These are phyloP conservation scores for Phengaris alcon DNA, from an alignment of 2,888 invertebrate genomes.

Conservation along the genomic window DNA sequence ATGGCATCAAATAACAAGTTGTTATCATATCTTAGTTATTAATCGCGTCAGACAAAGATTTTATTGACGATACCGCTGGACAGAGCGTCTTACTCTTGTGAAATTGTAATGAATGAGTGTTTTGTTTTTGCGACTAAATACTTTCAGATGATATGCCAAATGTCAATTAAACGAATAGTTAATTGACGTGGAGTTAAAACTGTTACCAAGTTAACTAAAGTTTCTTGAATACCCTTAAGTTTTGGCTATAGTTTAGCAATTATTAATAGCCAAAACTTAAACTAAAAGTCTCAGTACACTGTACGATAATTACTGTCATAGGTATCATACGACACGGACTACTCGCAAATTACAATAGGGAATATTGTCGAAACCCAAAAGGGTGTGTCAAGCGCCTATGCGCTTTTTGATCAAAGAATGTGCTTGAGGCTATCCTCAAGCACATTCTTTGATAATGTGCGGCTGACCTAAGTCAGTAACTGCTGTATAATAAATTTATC, in stretches of 20 bases:
- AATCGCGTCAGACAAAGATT: constrained; percentile 34
- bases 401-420: too few species aligned
- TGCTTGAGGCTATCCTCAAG: too few species aligned
- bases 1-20: constrained; percentile 22
- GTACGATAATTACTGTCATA: neutral
- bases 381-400: neutral
- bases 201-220: too few species aligned
- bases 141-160: constrained; percentile 23
- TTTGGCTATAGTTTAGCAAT: neutral
- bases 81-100: constrained; percentile 35
- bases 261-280: too few species aligned
- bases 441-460: constrained; percentile 11
- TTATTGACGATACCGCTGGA: constrained; percentile 31
- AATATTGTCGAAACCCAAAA: neutral
- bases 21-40: constrained; percentile 29
- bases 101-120: constrained; percentile 35
- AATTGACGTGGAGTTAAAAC: neutral
- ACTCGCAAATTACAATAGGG: neutral
- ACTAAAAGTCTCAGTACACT: too few species aligned
- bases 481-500: constrained; percentile 15
- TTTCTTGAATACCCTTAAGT: neutral
- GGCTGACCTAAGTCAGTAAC: constrained; percentile 7
- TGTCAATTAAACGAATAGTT: constrained; percentile 14
- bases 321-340: neutral
- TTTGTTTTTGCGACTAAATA: constrained; percentile 24